Evolutionary conservation across 1,140 invertebrate genomes (phyloP), one percentile per base, ranked within the genome.

Genomic region (Drosophila sturtevanti): DNA sequence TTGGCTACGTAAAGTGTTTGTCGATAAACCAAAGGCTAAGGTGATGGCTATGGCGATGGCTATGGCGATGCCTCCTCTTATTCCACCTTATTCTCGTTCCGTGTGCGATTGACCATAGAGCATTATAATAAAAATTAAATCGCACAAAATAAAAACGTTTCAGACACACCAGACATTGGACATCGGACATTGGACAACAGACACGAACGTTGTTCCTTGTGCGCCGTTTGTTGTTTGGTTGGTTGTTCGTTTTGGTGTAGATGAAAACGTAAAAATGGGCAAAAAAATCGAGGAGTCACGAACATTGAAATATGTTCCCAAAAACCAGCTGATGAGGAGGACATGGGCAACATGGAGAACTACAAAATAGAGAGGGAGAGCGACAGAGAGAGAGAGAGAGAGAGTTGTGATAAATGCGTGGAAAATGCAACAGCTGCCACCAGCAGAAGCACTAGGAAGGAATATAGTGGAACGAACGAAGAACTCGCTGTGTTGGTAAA

Each of bases 381-480:
- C 0, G 27, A 48, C 3, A 18, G 11, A 68, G 61, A 61, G 71
- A 60, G 14, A 44, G 14, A 44, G 6, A 2, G 14, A 24, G 16
- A 7, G 41, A 14, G 41, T 31, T 34, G 84, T 89, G 84, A 89
- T 89, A 89, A 89, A 89, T 89, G 84, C 84, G 84, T 89, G 84
- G 84, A 89, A 89, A 89, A 89, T 89, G 84, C 84, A 89, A 89
- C 84, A 89, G 84, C 84, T 89, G 84, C 84, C 84, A 89, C 73
- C 16, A 48, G 41, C 84, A 89, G 68, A 5, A 48, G 41, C 41
- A 48, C 16, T 38, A 38, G 37, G 4, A 64, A 76, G 56, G 27
- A 56, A 74, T 16, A 66, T 35, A 22, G 66, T 22, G 18, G 10
- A 70, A 51, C 31, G 48, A 22, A 52, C 38, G 44, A 35, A 63